Evolutionary conservation across 2,888 invertebrate genomes (phyloP).

Genomic region (Aproaerema taeniolella): DNA sequence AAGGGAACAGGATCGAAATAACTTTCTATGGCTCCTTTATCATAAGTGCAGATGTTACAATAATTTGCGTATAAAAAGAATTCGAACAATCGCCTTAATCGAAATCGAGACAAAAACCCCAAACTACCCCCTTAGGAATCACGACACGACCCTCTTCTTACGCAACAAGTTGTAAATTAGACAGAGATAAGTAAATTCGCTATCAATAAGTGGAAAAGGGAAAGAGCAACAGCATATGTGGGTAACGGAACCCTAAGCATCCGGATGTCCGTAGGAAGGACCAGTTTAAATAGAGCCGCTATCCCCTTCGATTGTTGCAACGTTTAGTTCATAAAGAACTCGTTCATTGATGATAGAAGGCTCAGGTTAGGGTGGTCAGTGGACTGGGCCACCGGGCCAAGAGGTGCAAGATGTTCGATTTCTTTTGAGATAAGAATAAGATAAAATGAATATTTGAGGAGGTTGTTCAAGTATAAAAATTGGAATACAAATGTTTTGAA

Average conservation of each 20-base stretch:
- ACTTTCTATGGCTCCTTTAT: constrained; percentile 11
- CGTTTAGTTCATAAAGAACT: constrained; percentile 18
- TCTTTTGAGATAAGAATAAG: constrained; percentile 4
- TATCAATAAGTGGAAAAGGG: constrained; percentile 29
- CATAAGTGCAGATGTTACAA: constrained; percentile 30
- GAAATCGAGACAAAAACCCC: constrained; percentile 40
- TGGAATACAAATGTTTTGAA: too few species aligned
- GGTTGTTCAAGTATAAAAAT: too few species aligned
- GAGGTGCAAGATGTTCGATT: constrained; percentile 4
- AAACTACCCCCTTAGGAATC: too few species aligned
- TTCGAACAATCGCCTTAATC: constrained; percentile 29
- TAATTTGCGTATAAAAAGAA: constrained; percentile 40
- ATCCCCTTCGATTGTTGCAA: constrained; percentile 27
- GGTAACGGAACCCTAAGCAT: constrained; percentile 56
- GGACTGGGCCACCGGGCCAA: constrained; percentile 59
- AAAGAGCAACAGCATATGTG: constrained; percentile 31
- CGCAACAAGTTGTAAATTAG: constrained; percentile 39
- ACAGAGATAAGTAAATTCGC: constrained; percentile 29
- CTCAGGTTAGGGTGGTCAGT: constrained; percentile 30
- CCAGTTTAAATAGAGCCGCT: constrained; percentile 42
- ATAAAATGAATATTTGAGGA: too few species aligned
- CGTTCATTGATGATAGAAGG: constrained; percentile 30
- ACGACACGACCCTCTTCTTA: constrained; percentile 32
- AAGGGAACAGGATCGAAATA: constrained; percentile 10
- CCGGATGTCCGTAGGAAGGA: constrained; percentile 46